These are phyloP conservation scores for Rostratula benghalensis DNA, from an alignment of 2,113 vertebrate genomes.

Conservation along the genomic window DNA sequence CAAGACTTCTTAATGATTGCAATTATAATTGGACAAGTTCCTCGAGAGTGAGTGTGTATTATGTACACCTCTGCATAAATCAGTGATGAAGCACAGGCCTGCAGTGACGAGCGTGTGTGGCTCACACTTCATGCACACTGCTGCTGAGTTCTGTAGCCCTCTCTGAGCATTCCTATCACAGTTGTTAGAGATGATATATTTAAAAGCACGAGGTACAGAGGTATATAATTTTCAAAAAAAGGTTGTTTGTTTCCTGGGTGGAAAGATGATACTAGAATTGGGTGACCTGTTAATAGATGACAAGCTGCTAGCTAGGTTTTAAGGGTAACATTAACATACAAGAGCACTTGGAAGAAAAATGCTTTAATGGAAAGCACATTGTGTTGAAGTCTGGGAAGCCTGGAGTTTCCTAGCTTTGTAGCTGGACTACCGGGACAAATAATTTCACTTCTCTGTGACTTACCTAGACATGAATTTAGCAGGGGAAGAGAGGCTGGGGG, in stretches of 20 bases:
- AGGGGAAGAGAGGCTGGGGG: not conserved
- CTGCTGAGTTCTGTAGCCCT: not conserved
- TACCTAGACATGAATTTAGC: not conserved
- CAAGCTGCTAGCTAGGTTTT: not conserved
- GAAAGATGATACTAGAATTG: not conserved
- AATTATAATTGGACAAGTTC: not conserved
- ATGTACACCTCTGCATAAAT: not conserved
- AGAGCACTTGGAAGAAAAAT: not conserved
- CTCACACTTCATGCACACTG: not conserved
- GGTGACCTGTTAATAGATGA: not conserved
- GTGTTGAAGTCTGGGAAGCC: not conserved
- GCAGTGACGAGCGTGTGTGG: fast-evolving
- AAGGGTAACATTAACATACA: not conserved
- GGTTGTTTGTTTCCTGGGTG: not conserved
- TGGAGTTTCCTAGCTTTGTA: not conserved
- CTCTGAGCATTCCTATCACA: not conserved
- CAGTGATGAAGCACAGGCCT: not conserved
- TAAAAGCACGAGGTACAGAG: not conserved
- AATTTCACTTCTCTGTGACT: not conserved
- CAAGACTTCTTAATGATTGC: not conserved
- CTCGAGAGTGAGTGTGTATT: not conserved
- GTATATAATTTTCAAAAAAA: not conserved
- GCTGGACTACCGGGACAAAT: not conserved
- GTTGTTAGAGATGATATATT: not conserved
- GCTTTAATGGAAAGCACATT: not conserved